phyloP scores from a whole-genome alignment of 1,140 invertebrate genomes.

The Eriosoma lanigerum region DNA sequence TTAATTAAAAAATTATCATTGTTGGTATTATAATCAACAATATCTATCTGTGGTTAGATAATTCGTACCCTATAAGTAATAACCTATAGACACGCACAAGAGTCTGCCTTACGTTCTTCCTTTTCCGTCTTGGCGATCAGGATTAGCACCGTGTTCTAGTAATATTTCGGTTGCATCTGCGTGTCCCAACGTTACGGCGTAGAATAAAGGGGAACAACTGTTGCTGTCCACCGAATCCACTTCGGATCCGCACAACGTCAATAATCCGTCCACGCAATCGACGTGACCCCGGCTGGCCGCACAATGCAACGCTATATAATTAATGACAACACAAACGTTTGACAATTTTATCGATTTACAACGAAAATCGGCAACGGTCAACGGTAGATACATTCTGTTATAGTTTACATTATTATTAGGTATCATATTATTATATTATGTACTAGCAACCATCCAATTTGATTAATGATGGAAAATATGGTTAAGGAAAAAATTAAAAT shows the following conservation, averaged over 20 bases:
- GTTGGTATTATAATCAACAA: too few relatives aligned
- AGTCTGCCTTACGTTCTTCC: slow-evolving; percentile 72
- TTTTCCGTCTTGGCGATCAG: slow-evolving; percentile 88
- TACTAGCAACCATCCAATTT: too few relatives aligned
- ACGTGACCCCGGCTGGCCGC: slow-evolving; percentile 92
- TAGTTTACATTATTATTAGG: too few relatives aligned
- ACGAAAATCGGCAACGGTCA: too few relatives aligned
- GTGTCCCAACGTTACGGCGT: slow-evolving; percentile 92
- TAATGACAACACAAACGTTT: background rate
- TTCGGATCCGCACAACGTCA: slow-evolving; percentile 84
- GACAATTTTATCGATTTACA: too few relatives aligned
- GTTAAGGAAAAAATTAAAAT: too few relatives aligned
- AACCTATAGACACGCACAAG: background rate
- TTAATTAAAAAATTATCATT: too few relatives aligned
- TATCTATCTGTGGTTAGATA: too few relatives aligned
- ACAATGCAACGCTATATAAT: slow-evolving; percentile 80
- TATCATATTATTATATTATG: too few relatives aligned
- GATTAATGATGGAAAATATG: too few relatives aligned
- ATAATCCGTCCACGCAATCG: slow-evolving; percentile 85
- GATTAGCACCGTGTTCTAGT: slow-evolving; percentile 83
- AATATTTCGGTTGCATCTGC: slow-evolving; percentile 89
- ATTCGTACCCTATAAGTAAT: too few relatives aligned
- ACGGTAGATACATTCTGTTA: too few relatives aligned
- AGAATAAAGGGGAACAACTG: slow-evolving; percentile 93
- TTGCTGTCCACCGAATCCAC: slow-evolving; percentile 85